phyloP scores from a whole-genome alignment of 1,140 invertebrate species.

The Drosophila teissieri region DNA sequence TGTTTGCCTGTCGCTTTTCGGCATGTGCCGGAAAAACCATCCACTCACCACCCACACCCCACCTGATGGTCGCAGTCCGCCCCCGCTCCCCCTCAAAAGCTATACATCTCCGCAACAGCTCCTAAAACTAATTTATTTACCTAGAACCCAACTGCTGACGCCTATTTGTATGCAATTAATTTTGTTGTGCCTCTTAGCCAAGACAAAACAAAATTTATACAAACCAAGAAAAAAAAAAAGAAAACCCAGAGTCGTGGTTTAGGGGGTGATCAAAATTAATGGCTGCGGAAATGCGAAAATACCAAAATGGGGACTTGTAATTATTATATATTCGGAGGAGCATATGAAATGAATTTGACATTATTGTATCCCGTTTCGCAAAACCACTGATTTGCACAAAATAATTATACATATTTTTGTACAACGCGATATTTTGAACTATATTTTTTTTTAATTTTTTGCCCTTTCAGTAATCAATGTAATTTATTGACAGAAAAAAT shows the following conservation, averaged over 20 bases:
- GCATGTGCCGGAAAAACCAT: conserved; percentile 36
- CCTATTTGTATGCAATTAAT: conserved; percentile 80
- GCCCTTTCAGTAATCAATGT: too few relatives aligned
- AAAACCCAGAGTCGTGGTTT: background rate
- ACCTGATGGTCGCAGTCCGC: conserved; percentile 29
- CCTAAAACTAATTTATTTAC: conserved; percentile 57
- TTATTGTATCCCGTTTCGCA: background rate
- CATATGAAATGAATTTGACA: background rate
- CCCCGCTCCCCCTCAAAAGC: conserved; percentile 8
- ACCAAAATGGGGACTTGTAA: background rate
- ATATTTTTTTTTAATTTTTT: too few relatives aligned
- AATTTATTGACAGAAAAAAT: too few relatives aligned
- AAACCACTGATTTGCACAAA: too few relatives aligned
- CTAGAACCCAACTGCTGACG: conserved; percentile 45
- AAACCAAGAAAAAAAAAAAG: background rate
- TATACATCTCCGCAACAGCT: conserved; percentile 15
- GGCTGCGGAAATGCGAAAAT: background rate
- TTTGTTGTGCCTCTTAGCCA: conserved; percentile 35
- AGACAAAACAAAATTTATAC: conserved; percentile 21
- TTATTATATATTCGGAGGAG: background rate
- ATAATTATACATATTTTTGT: too few relatives aligned
- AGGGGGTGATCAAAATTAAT: background rate
- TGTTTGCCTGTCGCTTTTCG: conserved; percentile 32
- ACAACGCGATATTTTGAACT: too few relatives aligned
- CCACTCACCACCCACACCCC: conserved; percentile 13